These are phyloP conservation scores for Charanyca ferruginea DNA, from an alignment of 2,888 invertebrate genomes.

Conservation along the genomic window DNA sequence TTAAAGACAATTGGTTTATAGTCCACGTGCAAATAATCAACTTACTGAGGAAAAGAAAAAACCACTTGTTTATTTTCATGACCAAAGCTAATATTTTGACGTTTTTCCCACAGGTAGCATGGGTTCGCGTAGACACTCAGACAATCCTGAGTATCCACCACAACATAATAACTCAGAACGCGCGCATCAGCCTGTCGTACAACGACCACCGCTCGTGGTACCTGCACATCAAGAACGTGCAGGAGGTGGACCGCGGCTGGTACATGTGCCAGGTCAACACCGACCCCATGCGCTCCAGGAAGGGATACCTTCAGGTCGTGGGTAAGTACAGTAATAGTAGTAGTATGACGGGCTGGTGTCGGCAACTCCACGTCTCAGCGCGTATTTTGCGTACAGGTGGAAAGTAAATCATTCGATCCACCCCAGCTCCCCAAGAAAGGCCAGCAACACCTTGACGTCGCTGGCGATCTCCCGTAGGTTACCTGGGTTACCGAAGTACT, in stretches of 20 bases:
- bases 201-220: slow-evolving; percentile 98
- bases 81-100: neutral
- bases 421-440: no score
- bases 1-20: neutral
- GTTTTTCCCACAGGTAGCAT: slow-evolving; percentile 94
- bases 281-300: slow-evolving; percentile 97
- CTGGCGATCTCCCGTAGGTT: no score
- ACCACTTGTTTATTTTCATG: neutral
- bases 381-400: no score
- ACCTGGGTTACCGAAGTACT: no score
- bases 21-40: neutral
- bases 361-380: no score
- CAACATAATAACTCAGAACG: slow-evolving; percentile 97
- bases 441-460: no score
- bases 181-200: slow-evolving; percentile 96
- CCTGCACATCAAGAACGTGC: slow-evolving; percentile 96
- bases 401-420: no score
- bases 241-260: slow-evolving; percentile 97
- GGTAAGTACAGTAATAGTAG: slow-evolving; percentile 93
- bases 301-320: slow-evolving; percentile 97
- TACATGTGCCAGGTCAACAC: slow-evolving; percentile 98
- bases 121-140: slow-evolving; percentile 98
- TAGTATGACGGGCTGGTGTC: no score
- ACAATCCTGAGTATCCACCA: slow-evolving; percentile 98
- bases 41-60: neutral